Conservation (phyloP, 2,888 invertebrate genomes). For the Petrophora chlorosata region DNA sequence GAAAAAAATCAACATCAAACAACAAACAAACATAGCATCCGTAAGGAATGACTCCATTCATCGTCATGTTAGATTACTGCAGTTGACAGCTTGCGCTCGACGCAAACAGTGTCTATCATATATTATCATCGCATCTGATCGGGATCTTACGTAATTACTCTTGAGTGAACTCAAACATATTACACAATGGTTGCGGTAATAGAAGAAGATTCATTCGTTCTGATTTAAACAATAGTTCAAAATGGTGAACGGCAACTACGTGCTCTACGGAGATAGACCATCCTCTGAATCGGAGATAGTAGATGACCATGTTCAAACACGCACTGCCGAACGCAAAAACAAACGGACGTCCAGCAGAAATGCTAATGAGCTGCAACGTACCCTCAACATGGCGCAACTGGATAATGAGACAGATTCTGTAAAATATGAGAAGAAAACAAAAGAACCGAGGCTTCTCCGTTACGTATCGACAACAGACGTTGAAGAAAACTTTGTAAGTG, state of each 20-base stretch:
- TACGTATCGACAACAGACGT: slow-evolving; percentile 74
- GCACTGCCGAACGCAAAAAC: slow-evolving; percentile 63
- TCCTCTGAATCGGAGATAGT: slow-evolving; percentile 74
- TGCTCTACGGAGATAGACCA: slow-evolving; percentile 73
- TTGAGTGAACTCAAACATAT: slow-evolving; percentile 36
- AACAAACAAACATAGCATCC: slow-evolving; percentile 74
- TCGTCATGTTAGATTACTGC: slow-evolving; percentile 39
- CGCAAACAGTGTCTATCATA: slow-evolving; percentile 33
- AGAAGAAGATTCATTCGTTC: slow-evolving; percentile 35
- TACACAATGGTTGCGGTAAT: slow-evolving; percentile 49
- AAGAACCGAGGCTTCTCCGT: slow-evolving; percentile 70
- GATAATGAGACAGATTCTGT: slow-evolving; percentile 77
- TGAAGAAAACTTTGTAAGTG: slow-evolving; percentile 68
- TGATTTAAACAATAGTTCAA: slow-evolving; percentile 37
- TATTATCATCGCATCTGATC: slow-evolving; percentile 26
- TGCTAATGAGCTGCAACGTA: slow-evolving; percentile 67
- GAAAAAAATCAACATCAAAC: slow-evolving; percentile 45
- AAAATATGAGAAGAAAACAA: slow-evolving; percentile 74
- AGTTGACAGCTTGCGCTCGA: slow-evolving; percentile 38
- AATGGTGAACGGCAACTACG: slow-evolving; percentile 81
- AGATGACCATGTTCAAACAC: slow-evolving; percentile 70
- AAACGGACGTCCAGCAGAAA: slow-evolving; percentile 65
- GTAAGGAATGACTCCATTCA: slow-evolving; percentile 53
- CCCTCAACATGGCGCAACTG: slow-evolving; percentile 63
- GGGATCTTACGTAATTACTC: slow-evolving; percentile 34